Percentiles rank a stretch among this genome's conserved stretches.
These are phyloP conservation scores for Sipunculus nudus DNA, from an alignment of 2,888 invertebrate genomes.

Conservation along the genomic window DNA sequence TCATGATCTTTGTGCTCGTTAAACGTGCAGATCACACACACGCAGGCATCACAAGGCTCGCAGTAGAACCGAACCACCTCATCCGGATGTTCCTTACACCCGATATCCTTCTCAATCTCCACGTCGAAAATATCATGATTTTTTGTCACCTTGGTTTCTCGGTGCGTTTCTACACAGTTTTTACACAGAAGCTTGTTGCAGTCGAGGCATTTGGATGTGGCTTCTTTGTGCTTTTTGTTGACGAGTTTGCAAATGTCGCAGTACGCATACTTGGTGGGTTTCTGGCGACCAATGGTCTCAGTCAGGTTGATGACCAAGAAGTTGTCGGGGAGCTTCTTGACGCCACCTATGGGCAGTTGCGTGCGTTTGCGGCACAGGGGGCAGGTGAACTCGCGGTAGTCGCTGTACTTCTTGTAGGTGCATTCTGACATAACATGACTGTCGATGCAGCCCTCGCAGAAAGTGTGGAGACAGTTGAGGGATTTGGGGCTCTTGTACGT, in stretches of 20 bases:
- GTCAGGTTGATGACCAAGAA: constrained; percentile 66
- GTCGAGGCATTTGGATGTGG: constrained; percentile 65
- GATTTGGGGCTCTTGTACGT: constrained; percentile 65
- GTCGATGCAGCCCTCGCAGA: constrained; percentile 66
- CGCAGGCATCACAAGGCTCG: constrained; percentile 65
- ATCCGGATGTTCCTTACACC: constrained; percentile 65
- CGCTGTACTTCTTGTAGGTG: constrained; percentile 67
- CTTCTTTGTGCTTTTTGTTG: constrained; percentile 61
- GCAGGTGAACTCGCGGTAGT: constrained; percentile 67
- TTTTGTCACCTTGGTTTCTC: constrained; percentile 64
- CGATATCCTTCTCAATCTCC: constrained; percentile 67
- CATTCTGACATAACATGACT: constrained; percentile 65
- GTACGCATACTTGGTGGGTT: constrained; percentile 64
- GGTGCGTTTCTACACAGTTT: constrained; percentile 63
- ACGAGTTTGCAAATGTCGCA: constrained; percentile 67
- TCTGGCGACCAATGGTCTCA: constrained; percentile 61
- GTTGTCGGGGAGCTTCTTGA: constrained; percentile 67
- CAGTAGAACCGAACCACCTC: constrained; percentile 67
- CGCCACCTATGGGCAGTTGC: constrained; percentile 66
- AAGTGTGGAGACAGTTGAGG: constrained; percentile 66
- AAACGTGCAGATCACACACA: constrained; percentile 67
- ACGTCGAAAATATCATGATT: constrained; percentile 66
- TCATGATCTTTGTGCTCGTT: constrained; percentile 66
- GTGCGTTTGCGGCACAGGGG: constrained; percentile 67
- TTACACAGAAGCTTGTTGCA: constrained; percentile 66